A percentile compares a stretch with the other conserved stretches of the same genome.
phyloP scores from a whole-genome alignment of 2,113 vertebrate genomes.

The Microcebus jonahi region DNA sequence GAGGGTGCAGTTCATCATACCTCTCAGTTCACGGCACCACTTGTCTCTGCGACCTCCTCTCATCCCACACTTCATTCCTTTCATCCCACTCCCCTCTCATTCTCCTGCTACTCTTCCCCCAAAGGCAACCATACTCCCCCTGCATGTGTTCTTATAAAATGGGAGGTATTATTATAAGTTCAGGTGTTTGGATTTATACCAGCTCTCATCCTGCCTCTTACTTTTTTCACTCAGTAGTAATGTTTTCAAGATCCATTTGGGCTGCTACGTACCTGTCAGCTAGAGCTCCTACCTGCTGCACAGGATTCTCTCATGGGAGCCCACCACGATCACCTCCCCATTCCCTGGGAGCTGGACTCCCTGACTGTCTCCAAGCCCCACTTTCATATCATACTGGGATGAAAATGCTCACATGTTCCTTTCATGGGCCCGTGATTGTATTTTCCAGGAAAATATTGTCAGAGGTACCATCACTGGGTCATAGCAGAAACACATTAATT shows the following conservation, averaged over 20 bases:
- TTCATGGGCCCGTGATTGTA: not conserved
- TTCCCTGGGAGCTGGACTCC: accelerated
- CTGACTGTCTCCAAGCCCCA: not conserved
- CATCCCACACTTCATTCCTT: not conserved
- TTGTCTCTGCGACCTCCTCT: not conserved
- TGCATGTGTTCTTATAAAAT: not conserved
- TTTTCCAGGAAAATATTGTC: not conserved
- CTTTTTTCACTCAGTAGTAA: not conserved
- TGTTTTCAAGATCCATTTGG: not conserved
- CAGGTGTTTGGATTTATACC: not conserved
- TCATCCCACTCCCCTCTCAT: not conserved
- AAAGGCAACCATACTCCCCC: not conserved
- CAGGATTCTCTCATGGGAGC: not conserved
- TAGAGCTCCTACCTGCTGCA: not conserved
- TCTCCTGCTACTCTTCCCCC: not conserved
- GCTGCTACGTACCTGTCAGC: not conserved
- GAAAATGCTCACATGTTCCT: not conserved
- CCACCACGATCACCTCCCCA: too few species aligned
- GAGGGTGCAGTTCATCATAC: too few species aligned
- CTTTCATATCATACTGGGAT: too few species aligned
- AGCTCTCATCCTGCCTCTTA: not conserved
- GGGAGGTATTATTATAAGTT: not conserved
- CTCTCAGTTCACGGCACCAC: not conserved
- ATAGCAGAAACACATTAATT: not conserved
- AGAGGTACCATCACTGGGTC: not conserved